These are phyloP conservation scores for Apamea monoglypha DNA, from an alignment of 2,888 invertebrate species.

Conservation along the genomic window DNA sequence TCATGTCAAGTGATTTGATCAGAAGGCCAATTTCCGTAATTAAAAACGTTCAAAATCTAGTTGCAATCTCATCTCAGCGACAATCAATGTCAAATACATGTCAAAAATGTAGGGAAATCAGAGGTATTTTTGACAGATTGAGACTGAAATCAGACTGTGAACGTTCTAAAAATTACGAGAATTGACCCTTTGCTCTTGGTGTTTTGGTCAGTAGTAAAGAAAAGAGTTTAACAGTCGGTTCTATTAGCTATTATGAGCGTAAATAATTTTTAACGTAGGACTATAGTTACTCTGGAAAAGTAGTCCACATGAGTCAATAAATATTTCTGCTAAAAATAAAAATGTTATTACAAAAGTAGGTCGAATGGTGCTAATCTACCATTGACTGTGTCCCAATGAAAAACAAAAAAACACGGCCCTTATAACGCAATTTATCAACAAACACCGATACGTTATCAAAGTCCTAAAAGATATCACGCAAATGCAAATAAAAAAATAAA, in stretches of 20 bases:
- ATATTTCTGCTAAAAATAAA: background rate
- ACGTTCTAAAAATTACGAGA: too few species aligned
- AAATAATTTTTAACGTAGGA: background rate
- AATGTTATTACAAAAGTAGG: constrained; percentile 19
- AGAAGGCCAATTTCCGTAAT: too few species aligned
- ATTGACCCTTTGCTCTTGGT: background rate
- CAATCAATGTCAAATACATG: too few species aligned
- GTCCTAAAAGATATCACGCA: constrained; percentile 73
- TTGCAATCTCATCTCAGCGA: too few species aligned
- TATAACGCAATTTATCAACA: constrained; percentile 69
- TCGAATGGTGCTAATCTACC: constrained; percentile 2
- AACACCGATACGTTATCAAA: constrained; percentile 68
- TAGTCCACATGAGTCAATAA: background rate
- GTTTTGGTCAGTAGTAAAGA: background rate
- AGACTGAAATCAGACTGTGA: too few species aligned
- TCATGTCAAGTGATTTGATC: background rate
- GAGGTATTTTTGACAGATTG: too few species aligned
- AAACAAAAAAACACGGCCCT: constrained; percentile 44
- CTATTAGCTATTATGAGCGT: background rate
- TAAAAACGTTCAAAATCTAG: too few species aligned
- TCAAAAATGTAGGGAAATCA: too few species aligned
- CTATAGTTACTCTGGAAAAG: background rate
- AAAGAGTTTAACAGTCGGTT: background rate
- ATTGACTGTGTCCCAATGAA: constrained; percentile 16
- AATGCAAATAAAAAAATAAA: constrained; percentile 80